Evolutionary conservation across 2,888 invertebrate species (phyloP).

Genomic region (Zelleria hepariella): DNA sequence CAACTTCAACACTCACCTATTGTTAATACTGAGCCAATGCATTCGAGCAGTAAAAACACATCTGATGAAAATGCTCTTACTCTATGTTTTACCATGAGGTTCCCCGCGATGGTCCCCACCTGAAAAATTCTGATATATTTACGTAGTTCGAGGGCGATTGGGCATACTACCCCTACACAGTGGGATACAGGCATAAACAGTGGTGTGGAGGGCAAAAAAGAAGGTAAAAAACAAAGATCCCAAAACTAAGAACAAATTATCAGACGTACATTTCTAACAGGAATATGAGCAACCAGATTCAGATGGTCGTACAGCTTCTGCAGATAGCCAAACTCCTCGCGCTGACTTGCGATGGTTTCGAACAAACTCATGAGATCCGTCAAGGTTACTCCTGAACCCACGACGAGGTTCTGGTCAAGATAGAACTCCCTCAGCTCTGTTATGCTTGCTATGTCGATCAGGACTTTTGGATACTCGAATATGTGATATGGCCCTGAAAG

Average conservation of each 20-base stretch:
- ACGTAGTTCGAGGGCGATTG: background rate
- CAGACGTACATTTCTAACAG: slow-evolving; percentile 78
- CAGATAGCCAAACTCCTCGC: slow-evolving; percentile 71
- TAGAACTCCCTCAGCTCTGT: slow-evolving; percentile 59
- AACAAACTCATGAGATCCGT: slow-evolving; percentile 63
- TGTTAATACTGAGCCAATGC: slow-evolving; percentile 63
- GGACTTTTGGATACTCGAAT: slow-evolving; percentile 25
- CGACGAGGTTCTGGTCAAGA: slow-evolving; percentile 46
- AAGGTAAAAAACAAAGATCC: background rate
- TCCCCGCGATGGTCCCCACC: slow-evolving; percentile 77
- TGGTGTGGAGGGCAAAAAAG: background rate
- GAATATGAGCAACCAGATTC: slow-evolving; percentile 76
- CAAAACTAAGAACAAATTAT: background rate
- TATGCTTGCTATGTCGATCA: slow-evolving; percentile 73
- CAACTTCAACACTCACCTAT: slow-evolving; percentile 44
- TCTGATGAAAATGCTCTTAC: slow-evolving; percentile 77
- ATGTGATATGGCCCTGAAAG: slow-evolving; percentile 26
- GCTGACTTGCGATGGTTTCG: slow-evolving; percentile 22
- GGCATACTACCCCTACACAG: background rate
- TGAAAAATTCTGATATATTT: too few species aligned
- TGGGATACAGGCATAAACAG: background rate
- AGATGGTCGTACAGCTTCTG: slow-evolving; percentile 73
- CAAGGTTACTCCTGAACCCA: slow-evolving; percentile 72
- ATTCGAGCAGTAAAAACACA: slow-evolving; percentile 71
- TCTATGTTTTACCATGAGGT: slow-evolving; percentile 75